phyloP scores from a whole-genome alignment of 2,888 invertebrate genomes.

The Chrysina gloriosa region DNA sequence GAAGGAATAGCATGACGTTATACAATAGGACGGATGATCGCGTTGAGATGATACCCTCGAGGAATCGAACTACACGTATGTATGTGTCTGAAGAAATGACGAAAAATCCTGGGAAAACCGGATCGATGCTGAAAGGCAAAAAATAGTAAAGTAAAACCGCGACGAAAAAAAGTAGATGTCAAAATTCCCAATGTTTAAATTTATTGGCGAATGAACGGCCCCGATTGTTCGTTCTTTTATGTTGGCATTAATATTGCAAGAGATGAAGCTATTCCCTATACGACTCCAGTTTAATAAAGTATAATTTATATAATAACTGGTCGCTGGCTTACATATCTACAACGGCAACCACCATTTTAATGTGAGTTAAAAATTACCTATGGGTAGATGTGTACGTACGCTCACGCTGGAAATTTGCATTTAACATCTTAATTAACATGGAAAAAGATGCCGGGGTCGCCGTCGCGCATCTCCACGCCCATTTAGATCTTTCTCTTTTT shows the following conservation, averaged over 20 bases:
- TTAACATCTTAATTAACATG: slow-evolving; percentile 63
- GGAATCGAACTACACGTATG: no score
- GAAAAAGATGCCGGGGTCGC: slow-evolving; percentile 53
- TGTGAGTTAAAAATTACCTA: slow-evolving; percentile 45
- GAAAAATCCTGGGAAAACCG: background rate
- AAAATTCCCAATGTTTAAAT: slow-evolving; percentile 27
- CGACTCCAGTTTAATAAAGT: slow-evolving; percentile 49
- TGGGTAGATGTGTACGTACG: slow-evolving; percentile 28
- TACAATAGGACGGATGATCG: slow-evolving; percentile 2
- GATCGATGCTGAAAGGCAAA: background rate
- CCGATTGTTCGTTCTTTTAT: slow-evolving; percentile 20
- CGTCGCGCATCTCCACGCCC: slow-evolving; percentile 58
- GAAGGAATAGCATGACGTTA: background rate
- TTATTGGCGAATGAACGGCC: slow-evolving; percentile 23
- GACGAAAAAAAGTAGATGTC: slow-evolving; percentile 13
- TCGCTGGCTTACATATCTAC: slow-evolving; percentile 38
- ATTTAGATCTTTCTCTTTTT: slow-evolving; percentile 52
- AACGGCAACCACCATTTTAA: slow-evolving; percentile 44
- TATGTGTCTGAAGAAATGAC: no score
- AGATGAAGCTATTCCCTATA: slow-evolving; percentile 45
- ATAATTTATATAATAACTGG: slow-evolving; percentile 52
- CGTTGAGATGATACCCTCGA: background rate
- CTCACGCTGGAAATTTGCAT: slow-evolving; percentile 56
- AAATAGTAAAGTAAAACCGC: background rate
- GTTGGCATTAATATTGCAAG: slow-evolving; percentile 39